These are phyloP conservation scores for Salmo trutta DNA, from an alignment of 2,797 vertebrate genomes.

Conservation along the genomic window DNA sequence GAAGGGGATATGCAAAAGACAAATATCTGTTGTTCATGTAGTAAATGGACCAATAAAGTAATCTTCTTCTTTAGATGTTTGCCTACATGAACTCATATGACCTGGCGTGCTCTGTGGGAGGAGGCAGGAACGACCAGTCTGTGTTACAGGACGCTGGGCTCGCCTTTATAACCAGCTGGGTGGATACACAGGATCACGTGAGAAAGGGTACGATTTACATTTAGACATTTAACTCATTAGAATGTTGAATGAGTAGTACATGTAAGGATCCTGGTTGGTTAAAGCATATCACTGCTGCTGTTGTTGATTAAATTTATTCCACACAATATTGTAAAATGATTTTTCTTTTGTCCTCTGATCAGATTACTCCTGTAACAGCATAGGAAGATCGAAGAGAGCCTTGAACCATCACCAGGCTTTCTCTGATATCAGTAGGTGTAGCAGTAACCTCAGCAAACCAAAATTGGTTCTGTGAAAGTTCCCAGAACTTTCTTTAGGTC, in stretches of 20 bases:
- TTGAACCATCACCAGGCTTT: slow-evolving; percentile 43
- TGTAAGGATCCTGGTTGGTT: not conserved
- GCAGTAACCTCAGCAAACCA: no score
- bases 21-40: no score
- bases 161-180: slow-evolving; percentile 58
- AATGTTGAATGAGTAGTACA: not conserved
- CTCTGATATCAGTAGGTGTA: slow-evolving; percentile 50
- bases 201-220: slow-evolving; percentile 42
- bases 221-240: not conserved
- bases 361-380: slow-evolving; percentile 57
- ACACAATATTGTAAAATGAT: not conserved
- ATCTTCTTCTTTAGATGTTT: slow-evolving; percentile 63
- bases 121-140: slow-evolving; percentile 55
- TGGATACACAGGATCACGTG: fast-evolving
- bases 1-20: no score
- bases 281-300: not conserved
- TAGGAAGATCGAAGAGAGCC: slow-evolving; percentile 49
- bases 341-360: slow-evolving; percentile 9
- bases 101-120: slow-evolving; percentile 70
- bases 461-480: no score
- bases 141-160: slow-evolving; percentile 70
- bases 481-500: no score
- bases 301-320: not conserved
- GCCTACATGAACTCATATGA: slow-evolving; percentile 76
- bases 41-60: no score